Base-by-base conservation (phyloP, 2,113 vertebrate genomes). In the Ia io region DNA sequence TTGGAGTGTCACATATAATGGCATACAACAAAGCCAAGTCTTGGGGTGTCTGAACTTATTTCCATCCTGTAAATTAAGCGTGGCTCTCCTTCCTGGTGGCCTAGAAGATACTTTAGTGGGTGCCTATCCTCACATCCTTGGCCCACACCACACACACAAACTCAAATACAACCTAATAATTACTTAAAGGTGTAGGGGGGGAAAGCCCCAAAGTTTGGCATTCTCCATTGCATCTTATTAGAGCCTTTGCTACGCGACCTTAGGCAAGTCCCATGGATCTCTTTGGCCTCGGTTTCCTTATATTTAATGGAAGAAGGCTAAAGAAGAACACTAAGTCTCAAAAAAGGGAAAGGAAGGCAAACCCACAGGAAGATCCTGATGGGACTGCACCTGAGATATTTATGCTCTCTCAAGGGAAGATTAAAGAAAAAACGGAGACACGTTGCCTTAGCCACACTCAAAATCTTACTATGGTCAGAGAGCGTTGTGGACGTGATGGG, bases 231-330 rank as follows among this genome's bases (percentile, higher is more conserved):
- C 35, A n/a, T 56, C 71, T 89, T 22, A n/a, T 69, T n/a, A 42
- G 18, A 37, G 37, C 10, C 69, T 70, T 22, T 47, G 49, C 51
- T n/a, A 37, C 4, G 13, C 32, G 44, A 89, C 37, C 3, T 88
- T n/a, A 47, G 71, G 56, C 56, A 76, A 47, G 35, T 22, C 70
- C 47, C 47, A 40, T 0, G 5, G 35, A 23, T 20, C 61, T 32
- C 10, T 40, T 3, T 35, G 59, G 32, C 37, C 56, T 84, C 35
- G 7, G 30, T 61, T 70, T 90, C 53, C n/a, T 93, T 70, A 70
- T n/a, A 37, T 42, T 79, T 84, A 80, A 35, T 61, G 3, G 42
- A 30, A 77, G n/a, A 95, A 73, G 32, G 22, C 74, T 71, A 92
- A 51, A 83, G 10, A 35, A 67, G 28, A 82, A 61, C 78, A 35